Percentiles rank a stretch among this genome's conserved stretches.
These are phyloP conservation scores for Pelochelys cantorii DNA, from an alignment of 2,797 vertebrate species.

Conservation along the genomic window DNA sequence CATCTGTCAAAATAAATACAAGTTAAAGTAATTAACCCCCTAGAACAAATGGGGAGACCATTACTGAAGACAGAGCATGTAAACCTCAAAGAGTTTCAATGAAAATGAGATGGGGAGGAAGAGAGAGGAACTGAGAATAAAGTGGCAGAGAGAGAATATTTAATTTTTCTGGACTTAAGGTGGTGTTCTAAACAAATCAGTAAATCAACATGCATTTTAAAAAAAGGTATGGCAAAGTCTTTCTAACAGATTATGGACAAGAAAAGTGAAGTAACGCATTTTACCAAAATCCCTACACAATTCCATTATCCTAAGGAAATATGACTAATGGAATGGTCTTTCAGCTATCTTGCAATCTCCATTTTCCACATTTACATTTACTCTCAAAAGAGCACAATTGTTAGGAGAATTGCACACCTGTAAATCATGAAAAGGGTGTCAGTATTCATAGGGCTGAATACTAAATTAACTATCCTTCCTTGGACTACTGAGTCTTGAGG, in stretches of 20 bases:
- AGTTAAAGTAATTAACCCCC: not conserved
- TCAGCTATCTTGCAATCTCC: accelerated
- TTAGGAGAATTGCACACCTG: not conserved
- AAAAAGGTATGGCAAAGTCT: not conserved
- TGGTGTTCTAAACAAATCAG: not conserved
- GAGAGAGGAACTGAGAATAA: accelerated
- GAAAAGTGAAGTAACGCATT: not conserved
- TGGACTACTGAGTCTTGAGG: not conserved
- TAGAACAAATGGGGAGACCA: accelerated
- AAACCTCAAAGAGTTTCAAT: not conserved
- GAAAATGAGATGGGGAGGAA: not conserved
- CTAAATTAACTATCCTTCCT: not conserved
- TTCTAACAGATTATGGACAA: not conserved
- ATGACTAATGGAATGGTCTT: not conserved
- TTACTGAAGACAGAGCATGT: not conserved
- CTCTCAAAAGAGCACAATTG: not conserved
- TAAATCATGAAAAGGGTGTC: not conserved
- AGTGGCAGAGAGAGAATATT: not conserved
- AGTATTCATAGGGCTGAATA: not conserved
- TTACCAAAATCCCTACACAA: not conserved
- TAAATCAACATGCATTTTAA: not conserved
- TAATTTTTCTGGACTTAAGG: not conserved
- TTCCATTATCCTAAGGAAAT: not conserved
- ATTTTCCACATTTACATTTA: accelerated
- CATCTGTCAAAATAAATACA: not conserved